Base-by-base conservation (phyloP, 2,797 vertebrate genomes). In the Xiphophorus birchmanni region DNA sequence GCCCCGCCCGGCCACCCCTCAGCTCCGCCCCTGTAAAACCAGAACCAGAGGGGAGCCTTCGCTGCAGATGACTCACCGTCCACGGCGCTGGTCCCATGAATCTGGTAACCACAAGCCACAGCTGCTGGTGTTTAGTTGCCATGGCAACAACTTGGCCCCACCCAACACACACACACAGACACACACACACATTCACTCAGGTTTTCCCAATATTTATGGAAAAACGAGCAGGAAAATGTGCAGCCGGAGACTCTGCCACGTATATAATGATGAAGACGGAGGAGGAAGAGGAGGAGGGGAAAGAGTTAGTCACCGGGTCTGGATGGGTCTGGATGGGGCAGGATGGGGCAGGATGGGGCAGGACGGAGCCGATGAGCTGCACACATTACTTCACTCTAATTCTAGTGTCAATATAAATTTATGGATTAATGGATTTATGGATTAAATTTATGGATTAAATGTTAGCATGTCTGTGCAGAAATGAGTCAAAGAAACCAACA, bases 231-330 rank as follows among this genome's bases (percentile, higher is more conserved):
- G 50, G 80, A 76, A 7, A 80, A 85, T 87, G 83, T 0, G 69
- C 78, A 85, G 79, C 45, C 52, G 75, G 13, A 80, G 80, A 90
- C 88, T 84, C 82, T 94, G 94, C 94, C 94, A 95, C 94, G 94
- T 95, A 88, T 40, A 48, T 79, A 83, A 80, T 82, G 84, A 84
- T 86, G 85, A 84, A 83, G 85, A 84, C 85, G 85, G 84, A 83
- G 84, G 86, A 87, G 84, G 78, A 82, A 56, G 26, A 15, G 56
- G 56, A n/a, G 23, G 2, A 21, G 29, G 81, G 94, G 94, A 94
- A 94, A 93, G 89, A 91, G 80, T 95, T 93, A 95, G 94, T 95
- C 94, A 95, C 92, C 89, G 0, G 44, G 29, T 79, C 80, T 88
- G 1, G 32, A 32, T 32, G 0, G 44, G 29, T 79, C 80, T 88